A percentile compares a stretch with the other conserved stretches of the same genome.
phyloP scores from a whole-genome alignment of 2,113 vertebrate genomes.

The Tichodroma muraria region DNA sequence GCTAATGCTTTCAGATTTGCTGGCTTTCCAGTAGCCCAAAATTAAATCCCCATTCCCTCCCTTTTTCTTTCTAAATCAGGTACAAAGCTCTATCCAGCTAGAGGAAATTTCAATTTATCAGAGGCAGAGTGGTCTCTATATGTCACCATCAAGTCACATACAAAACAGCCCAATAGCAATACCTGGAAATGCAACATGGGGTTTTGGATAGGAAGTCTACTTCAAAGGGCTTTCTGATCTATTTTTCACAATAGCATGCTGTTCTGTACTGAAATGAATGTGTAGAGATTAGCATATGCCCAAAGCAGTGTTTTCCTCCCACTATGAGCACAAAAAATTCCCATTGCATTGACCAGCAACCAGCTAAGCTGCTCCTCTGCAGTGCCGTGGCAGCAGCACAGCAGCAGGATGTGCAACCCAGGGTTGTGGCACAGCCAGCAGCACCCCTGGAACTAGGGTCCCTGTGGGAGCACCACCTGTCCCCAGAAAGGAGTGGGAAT shows the following conservation, averaged over 20 bases:
- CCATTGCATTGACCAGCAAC: rapidly evolving
- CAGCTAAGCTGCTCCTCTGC: rapidly evolving
- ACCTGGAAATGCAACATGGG: neutral
- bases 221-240: neutral
- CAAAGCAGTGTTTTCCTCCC: neutral
- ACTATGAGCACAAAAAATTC: neutral
- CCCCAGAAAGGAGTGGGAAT: neutral
- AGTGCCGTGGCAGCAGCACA: rapidly evolving
- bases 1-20: neutral
- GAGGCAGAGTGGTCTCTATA: neutral
- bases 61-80: neutral
- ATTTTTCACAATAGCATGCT: neutral
- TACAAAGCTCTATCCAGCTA: neutral
- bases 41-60: neutral
- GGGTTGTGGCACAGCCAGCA: rapidly evolving
- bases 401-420: neutral
- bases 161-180: neutral
- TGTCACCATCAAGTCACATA: neutral
- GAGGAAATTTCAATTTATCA: neutral
- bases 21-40: neutral
- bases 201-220: neutral
- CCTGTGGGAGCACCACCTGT: rapidly evolving
- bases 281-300: neutral
- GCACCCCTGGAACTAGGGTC: rapidly evolving
- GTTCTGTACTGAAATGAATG: neutral